Evolutionary conservation across 2,113 vertebrate genomes (phyloP).

Genomic region (Vulpes ferrilata): DNA sequence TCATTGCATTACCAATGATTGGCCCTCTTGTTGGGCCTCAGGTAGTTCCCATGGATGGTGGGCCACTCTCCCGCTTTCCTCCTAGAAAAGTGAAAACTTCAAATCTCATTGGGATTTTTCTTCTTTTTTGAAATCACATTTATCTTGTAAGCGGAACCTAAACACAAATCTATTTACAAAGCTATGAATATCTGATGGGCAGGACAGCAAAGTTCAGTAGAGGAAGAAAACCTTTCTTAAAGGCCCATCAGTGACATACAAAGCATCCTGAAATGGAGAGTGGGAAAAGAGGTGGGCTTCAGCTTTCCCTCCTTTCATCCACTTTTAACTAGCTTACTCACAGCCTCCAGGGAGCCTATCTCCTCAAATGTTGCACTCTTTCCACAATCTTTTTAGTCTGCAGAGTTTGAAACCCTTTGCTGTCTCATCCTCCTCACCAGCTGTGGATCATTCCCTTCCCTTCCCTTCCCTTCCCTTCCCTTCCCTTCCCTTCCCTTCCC

Average conservation of each 20-base stretch:
- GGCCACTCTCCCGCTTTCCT: neutral
- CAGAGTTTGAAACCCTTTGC: neutral
- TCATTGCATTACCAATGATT: neutral
- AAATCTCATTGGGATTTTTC: neutral
- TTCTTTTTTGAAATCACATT: neutral
- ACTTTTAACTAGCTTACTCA: neutral
- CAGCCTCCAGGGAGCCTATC: neutral
- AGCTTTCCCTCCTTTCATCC: no score
- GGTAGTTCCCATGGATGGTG: neutral
- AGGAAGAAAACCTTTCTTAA: neutral
- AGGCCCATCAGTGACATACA: neutral
- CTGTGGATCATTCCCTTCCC: neutral
- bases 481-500: no score
- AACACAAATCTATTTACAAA: neutral
- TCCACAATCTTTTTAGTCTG: neutral
- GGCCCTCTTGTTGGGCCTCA: neutral
- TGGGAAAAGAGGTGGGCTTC: neutral
- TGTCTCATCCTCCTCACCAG: neutral
- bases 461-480: neutral
- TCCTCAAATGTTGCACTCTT: neutral
- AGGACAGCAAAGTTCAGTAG: neutral
- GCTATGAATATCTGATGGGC: neutral
- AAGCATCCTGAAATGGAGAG: neutral
- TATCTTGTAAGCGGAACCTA: neutral
- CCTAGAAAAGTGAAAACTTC: neutral